A percentile compares a stretch with the other conserved stretches of the same genome.
Evolutionary conservation across 1,140 invertebrate species (phyloP).

Genomic region (Sycobia sp.): DNA sequence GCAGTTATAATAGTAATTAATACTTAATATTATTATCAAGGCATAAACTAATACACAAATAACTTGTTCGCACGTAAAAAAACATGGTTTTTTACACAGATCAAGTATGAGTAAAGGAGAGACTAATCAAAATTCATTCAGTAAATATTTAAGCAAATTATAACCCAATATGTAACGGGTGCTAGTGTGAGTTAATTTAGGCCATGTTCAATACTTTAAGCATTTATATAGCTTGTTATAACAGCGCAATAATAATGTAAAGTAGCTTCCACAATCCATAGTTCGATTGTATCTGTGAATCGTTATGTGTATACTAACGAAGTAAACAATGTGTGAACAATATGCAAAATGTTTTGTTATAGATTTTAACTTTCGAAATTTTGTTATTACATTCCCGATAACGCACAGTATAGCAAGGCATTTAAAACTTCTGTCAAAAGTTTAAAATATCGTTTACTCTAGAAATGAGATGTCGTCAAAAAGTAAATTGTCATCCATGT

Average conservation of each 20-base stretch:
- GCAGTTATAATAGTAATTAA: conserved; percentile 8
- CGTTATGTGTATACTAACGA: conserved; percentile 15
- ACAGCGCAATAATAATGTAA: conserved; percentile 30
- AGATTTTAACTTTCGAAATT: neutral
- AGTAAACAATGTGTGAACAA: conserved; percentile 5
- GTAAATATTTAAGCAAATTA: conserved; percentile 19
- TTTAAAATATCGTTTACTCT: neutral
- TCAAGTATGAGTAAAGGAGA: neutral
- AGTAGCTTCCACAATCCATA: conserved; percentile 33
- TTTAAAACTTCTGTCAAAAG: conserved; percentile 26
- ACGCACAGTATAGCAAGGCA: conserved; percentile 23
- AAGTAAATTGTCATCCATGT: conserved; percentile 23
- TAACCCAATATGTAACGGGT: conserved; percentile 16
- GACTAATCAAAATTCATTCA: conserved; percentile 34
- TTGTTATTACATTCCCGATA: conserved; percentile 5
- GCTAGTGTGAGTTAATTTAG: conserved; percentile 33
- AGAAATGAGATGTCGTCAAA: conserved; percentile 17
- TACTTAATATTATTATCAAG: conserved; percentile 11
- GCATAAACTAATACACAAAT: conserved; percentile 22
- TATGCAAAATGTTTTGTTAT: neutral
- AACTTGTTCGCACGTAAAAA: conserved; percentile 18
- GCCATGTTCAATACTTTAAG: conserved; percentile 29
- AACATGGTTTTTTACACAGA: conserved; percentile 6
- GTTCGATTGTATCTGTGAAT: conserved; percentile 23
- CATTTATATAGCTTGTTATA: conserved; percentile 33